Evolutionary conservation across 2,113 vertebrate genomes (phyloP).

Genomic region (Dipodomys stephensi): DNA sequence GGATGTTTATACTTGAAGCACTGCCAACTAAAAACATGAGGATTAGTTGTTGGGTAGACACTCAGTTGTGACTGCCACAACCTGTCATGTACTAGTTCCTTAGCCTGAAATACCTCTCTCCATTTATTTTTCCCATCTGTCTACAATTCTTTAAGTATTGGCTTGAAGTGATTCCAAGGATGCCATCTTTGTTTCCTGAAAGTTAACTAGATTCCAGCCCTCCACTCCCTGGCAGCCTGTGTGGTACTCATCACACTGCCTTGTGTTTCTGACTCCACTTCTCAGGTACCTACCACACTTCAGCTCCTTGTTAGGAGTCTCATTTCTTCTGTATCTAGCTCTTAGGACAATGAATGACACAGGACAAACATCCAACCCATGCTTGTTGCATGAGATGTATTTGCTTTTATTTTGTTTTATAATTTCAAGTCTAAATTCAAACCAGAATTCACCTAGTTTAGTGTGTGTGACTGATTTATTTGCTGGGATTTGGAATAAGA

Average conservation of each 20-base stretch:
- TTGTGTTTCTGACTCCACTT: neutral
- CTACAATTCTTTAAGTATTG: neutral
- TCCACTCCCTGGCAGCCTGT: neutral
- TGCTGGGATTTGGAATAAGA: constrained; percentile 25
- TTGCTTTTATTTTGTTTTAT: constrained; percentile 47
- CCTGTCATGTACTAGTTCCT: neutral
- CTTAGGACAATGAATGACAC: neutral
- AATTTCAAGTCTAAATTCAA: constrained; percentile 39
- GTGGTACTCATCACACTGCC: neutral
- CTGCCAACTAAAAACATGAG: neutral
- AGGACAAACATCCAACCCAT: neutral
- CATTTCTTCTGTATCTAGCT: neutral
- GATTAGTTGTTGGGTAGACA: neutral
- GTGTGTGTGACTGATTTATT: constrained; percentile 21
- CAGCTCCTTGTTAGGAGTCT: neutral
- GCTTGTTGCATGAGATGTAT: neutral
- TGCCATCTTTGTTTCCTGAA: neutral
- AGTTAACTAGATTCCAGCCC: neutral
- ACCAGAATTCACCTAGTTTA: constrained; percentile 17
- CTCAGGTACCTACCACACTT: neutral
- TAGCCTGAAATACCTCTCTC: neutral
- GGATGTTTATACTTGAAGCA: neutral
- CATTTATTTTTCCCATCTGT: neutral
- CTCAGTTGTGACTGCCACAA: neutral
- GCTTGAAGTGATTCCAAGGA: neutral